Percentiles rank a stretch among this genome's conserved stretches.
Conservation (phyloP, 2,888 invertebrate species). For the Sphaerophoria taeniata region DNA sequence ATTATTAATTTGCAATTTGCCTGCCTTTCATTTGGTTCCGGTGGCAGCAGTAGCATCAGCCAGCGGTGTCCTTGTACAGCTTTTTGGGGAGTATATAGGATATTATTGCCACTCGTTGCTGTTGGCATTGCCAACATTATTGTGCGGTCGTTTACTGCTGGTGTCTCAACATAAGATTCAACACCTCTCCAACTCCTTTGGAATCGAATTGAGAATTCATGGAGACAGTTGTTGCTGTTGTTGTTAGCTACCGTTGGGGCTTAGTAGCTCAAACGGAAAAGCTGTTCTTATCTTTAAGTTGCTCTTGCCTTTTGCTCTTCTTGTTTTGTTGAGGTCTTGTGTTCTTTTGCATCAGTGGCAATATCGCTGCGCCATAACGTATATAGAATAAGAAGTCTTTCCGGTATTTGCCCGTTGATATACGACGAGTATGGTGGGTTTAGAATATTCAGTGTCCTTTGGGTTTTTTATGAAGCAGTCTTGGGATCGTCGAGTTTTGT, state of each 20-base stretch:
- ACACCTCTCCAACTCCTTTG: conserved; percentile 3
- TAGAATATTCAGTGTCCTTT: conserved; percentile 9
- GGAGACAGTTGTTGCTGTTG: not conserved
- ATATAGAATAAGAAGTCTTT: not conserved
- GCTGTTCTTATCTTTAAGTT: conserved; percentile 13
- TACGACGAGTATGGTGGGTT: too few species aligned
- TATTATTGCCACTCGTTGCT: conserved; percentile 6
- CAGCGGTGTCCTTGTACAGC: conserved; percentile 27
- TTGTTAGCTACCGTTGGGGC: not conserved
- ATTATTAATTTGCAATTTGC: conserved; percentile 71
- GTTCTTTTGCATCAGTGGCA: conserved; percentile 5
- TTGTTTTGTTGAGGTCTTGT: not conserved
- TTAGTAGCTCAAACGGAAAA: conserved; percentile 32
- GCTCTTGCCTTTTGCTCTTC: not conserved
- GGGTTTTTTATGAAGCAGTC: conserved; percentile 1
- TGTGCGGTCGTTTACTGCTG: not conserved
- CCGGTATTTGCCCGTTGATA: not conserved
- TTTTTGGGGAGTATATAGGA: conserved; percentile 10
- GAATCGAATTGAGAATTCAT: conserved; percentile 20
- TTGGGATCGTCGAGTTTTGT: not conserved
- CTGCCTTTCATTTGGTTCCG: conserved; percentile 50
- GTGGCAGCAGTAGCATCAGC: not conserved
- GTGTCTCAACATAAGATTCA: conserved; percentile 5
- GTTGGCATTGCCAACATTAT: conserved; percentile 14
- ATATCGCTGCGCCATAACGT: not conserved